Evolutionary conservation across 1,140 invertebrate genomes (phyloP), one percentile per base, ranked within the genome.

Genomic region (Campoletis sonorensis): DNA sequence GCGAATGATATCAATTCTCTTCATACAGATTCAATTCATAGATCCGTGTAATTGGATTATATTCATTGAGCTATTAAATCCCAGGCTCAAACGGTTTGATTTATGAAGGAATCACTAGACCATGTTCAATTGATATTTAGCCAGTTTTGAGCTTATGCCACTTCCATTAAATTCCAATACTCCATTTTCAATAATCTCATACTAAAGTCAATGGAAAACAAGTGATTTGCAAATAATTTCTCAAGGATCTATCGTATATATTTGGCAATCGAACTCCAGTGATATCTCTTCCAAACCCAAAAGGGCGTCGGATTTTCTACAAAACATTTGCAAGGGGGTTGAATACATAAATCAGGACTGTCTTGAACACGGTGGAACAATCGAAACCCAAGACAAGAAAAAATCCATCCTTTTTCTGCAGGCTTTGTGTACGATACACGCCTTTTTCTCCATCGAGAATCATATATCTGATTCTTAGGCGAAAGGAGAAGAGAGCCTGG

Each of bases 281-380:
- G 7, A 7, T 33, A 33, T 68, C 11, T 71, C 15, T 40, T 10
- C 1, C 40, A 75, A 75, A 58, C 40, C 18, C 21, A n/a, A 1
- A 75, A 26, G 15, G 49, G 49, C n/a, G 49, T 75, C 23, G 18
- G 58, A 75, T 75, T 58, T 75, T 16, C 26, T 51, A 33, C 16
- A 30, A 45, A 13, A 18, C 4, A 58, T 27, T 21, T n/a, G 15
- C 26, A 5, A 21, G n/a, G 72, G 23, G 72, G 11, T 15, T 58
- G 21, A 58, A 23, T n/a, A 58, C 21, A 58, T 58, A 58, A 77
- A 64, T 77, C 75, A 21, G 30, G 75, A 54, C 61, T 77, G 75
- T 77, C 75, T 18, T 23, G 27, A 75, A n/a, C 72, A 75, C 72
- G 21, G 54, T 58, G 18, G 18, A 58, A 58, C 54, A 58, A 23